Conservation (phyloP, 2,113 vertebrate genomes). For the Cichladusa arquata region DNA sequence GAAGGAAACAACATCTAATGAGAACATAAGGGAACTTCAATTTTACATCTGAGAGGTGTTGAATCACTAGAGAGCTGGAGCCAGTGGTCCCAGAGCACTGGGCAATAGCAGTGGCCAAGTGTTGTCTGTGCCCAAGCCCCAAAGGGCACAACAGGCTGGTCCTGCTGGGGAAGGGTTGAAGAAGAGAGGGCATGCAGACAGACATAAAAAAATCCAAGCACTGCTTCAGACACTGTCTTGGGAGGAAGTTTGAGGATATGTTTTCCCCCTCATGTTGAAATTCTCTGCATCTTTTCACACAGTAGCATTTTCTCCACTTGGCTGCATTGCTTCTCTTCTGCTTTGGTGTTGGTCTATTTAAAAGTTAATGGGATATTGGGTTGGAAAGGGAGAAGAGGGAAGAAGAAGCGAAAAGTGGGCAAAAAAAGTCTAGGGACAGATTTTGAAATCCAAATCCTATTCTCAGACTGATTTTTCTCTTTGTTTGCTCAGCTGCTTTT, state of each 20-base stretch:
- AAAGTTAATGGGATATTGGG: background rate
- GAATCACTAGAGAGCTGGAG: background rate
- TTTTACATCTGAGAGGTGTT: background rate
- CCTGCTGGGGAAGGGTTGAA: background rate
- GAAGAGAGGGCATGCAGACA: background rate
- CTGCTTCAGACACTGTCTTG: background rate
- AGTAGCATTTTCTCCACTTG: background rate
- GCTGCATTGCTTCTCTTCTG: background rate
- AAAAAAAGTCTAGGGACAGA: background rate
- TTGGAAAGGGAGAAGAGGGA: background rate
- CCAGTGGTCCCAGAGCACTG: too few species aligned
- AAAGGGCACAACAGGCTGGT: background rate
- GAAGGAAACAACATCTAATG: background rate
- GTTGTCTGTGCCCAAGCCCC: background rate
- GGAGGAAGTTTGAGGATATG: background rate
- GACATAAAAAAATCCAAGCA: background rate
- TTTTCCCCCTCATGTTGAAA: background rate
- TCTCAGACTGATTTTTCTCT: conserved; percentile 37
- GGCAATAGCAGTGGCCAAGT: background rate
- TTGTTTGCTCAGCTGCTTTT: conserved; percentile 53
- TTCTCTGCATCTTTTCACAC: background rate
- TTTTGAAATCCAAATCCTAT: background rate
- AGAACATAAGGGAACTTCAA: background rate
- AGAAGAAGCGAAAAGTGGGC: background rate
- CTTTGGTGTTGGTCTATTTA: background rate